Conservation (phyloP, 1,140 invertebrate genomes). For the Drosophila pallidifrons region DNA sequence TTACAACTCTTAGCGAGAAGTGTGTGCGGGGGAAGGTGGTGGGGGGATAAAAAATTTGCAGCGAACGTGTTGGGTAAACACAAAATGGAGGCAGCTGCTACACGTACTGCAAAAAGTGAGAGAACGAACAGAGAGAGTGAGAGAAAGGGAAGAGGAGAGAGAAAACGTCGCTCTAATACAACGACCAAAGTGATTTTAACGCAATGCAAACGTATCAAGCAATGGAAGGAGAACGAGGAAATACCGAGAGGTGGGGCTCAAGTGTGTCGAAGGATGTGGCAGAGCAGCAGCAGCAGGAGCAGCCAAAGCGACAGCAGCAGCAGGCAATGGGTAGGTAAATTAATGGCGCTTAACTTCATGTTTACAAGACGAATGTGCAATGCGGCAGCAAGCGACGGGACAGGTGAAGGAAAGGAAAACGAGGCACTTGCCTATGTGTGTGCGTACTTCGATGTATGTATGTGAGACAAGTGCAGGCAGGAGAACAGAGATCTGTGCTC, state of each 20-base stretch:
- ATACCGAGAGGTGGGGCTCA: not conserved
- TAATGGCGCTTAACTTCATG: slow-evolving; percentile 82
- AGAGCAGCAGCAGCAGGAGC: not conserved
- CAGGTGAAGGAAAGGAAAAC: not conserved
- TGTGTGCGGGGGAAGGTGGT: no score
- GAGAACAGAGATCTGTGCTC: slow-evolving; percentile 20
- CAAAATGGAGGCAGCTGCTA: slow-evolving; percentile 5
- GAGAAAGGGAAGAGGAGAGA: no score
- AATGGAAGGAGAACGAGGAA: not conserved
- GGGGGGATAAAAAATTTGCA: slow-evolving; percentile 62
- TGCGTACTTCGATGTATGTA: not conserved
- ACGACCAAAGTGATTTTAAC: slow-evolving; percentile 49
- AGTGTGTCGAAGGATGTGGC: slow-evolving; percentile 16
- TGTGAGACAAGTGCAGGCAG: slow-evolving; percentile 22
- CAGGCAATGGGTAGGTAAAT: slow-evolving; percentile 57
- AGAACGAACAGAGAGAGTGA: not conserved
- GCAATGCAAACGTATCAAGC: slow-evolving; percentile 39
- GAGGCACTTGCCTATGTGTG: not conserved
- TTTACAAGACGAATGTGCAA: slow-evolving; percentile 80
- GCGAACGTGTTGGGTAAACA: slow-evolving; percentile 53
- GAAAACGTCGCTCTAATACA: slow-evolving; percentile 21
- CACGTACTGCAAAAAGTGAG: slow-evolving; percentile 3
- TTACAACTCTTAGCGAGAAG: not conserved
- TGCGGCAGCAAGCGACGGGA: not conserved
- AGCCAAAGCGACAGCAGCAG: slow-evolving; percentile 1